Evolutionary conservation across 2,797 vertebrate species (phyloP).

Genomic region (Cyclura pinguis): DNA sequence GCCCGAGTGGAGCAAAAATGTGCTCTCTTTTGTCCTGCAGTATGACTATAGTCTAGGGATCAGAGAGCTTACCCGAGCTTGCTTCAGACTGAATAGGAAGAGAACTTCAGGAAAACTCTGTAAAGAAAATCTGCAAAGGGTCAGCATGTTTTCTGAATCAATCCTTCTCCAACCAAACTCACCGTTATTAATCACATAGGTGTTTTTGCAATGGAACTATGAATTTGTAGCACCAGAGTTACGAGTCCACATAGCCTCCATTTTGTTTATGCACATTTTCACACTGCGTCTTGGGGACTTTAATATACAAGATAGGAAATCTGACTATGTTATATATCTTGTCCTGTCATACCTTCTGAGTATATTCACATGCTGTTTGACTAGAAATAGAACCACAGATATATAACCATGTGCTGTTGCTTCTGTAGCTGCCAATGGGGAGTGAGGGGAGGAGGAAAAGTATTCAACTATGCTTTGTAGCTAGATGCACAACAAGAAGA

Average conservation of each 20-base stretch:
- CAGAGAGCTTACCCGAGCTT: neutral
- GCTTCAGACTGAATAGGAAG: neutral
- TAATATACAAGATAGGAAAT: neutral
- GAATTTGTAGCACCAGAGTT: neutral
- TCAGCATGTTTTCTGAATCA: neutral
- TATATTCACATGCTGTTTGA: neutral
- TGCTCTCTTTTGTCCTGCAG: too few relatives aligned
- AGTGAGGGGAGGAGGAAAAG: too few relatives aligned
- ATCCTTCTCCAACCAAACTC: neutral
- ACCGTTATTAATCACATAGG: neutral
- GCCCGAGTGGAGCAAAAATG: neutral
- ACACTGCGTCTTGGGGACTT: neutral
- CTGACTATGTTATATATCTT: neutral
- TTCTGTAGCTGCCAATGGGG: neutral
- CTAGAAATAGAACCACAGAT: neutral
- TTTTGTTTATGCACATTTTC: neutral
- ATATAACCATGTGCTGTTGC: neutral
- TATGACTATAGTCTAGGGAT: neutral
- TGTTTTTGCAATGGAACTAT: neutral
- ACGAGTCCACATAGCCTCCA: neutral
- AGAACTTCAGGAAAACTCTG: neutral
- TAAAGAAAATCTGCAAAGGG: neutral
- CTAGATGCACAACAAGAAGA: too few relatives aligned
- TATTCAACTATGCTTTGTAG: neutral
- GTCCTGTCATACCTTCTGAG: neutral